phyloP scores from a whole-genome alignment of 2,888 invertebrate species.

The Aphidoletes aphidimyza region DNA sequence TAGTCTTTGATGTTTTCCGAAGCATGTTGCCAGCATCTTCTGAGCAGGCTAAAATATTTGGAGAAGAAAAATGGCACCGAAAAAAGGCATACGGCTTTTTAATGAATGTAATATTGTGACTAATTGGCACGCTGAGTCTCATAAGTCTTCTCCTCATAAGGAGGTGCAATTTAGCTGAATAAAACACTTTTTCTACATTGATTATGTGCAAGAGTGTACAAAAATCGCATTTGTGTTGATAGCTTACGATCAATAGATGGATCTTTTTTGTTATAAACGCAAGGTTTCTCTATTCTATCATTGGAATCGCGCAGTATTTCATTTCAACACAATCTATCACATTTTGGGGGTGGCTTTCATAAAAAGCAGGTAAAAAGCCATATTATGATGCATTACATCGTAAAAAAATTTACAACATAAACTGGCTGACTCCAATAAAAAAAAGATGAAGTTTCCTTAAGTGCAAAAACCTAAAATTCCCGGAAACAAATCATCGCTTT shows the following conservation, averaged over 20 bases:
- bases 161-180: too few relatives aligned
- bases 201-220: too few relatives aligned
- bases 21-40: too few relatives aligned
- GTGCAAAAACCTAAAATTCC: slow-evolving; percentile 22
- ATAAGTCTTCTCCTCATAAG: too few relatives aligned
- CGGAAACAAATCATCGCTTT: not conserved
- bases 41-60: not conserved
- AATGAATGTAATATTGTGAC: not conserved
- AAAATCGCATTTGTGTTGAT: slow-evolving; percentile 5
- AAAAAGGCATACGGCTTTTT: not conserved
- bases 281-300: not conserved
- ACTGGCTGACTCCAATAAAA: not conserved
- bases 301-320: not conserved
- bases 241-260: not conserved
- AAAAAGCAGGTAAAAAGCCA: not conserved
- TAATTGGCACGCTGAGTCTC: not conserved
- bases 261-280: not conserved
- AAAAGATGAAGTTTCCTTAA: not conserved
- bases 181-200: too few relatives aligned
- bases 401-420: not conserved
- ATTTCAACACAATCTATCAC: slow-evolving; percentile 34
- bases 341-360: not conserved
- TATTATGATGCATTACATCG: not conserved
- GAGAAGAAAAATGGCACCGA: not conserved
- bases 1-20: not conserved